Conservation (phyloP, 2,113 vertebrate species). For the Phasianus colchicus region DNA sequence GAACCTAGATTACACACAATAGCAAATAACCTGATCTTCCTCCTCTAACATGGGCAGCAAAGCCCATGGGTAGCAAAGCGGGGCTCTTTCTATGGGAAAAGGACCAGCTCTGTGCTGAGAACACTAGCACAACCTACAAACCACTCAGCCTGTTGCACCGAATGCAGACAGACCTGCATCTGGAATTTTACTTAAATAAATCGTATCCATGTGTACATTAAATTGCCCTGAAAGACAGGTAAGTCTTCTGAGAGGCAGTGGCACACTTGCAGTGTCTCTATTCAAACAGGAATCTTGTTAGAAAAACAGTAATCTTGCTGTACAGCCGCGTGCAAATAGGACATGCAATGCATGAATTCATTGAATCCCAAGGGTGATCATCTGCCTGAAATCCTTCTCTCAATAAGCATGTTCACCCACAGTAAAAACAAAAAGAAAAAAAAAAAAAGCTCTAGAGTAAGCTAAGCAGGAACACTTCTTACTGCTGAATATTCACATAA, state of each 20-base stretch:
- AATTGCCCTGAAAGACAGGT: neutral
- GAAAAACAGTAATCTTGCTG: conserved; percentile 4
- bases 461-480: conserved; percentile 47
- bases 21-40: neutral
- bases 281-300: neutral
- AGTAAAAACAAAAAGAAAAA: neutral
- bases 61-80: neutral
- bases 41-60: neutral
- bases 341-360: conserved; percentile 7
- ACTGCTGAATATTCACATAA: neutral
- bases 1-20: neutral
- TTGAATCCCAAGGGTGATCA: conserved; percentile 33
- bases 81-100: neutral
- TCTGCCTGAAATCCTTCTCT: conserved; percentile 42
- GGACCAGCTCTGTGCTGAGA: neutral
- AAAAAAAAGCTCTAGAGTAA: neutral
- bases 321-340: neutral
- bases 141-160: neutral
- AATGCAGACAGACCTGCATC: neutral
- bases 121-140: neutral
- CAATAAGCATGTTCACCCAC: conserved; percentile 6
- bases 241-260: neutral
- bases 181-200: neutral
- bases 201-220: neutral
- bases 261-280: neutral